Conservation (phyloP, 2,797 vertebrate species). For the Neosalanx taihuensis region DNA sequence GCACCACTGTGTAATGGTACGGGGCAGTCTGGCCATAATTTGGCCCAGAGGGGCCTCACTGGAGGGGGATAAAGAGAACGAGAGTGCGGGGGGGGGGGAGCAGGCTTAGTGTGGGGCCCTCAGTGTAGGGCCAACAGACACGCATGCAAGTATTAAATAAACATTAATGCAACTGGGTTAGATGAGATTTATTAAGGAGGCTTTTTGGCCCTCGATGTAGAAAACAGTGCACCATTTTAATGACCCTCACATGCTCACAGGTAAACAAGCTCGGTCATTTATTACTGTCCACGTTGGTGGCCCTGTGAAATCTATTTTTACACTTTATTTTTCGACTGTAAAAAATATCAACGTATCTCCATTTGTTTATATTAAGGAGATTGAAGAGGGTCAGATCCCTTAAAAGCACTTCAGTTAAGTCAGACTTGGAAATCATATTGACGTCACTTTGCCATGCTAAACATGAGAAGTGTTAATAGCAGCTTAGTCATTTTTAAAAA, state of each 20-base stretch:
- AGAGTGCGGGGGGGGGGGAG: constrained; percentile 55
- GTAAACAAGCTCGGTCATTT: constrained; percentile 76
- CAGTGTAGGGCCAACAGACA: constrained; percentile 63
- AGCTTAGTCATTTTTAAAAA: constrained; percentile 58
- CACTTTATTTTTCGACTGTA: constrained; percentile 38
- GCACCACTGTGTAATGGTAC: constrained; percentile 56
- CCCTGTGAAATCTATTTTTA: constrained; percentile 50
- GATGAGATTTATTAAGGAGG: constrained; percentile 77
- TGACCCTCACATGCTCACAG: constrained; percentile 74
- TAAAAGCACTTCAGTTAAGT: constrained; percentile 46
- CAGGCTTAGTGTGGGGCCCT: constrained; percentile 67
- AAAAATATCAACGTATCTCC: background rate
- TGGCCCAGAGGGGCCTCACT: constrained; percentile 63
- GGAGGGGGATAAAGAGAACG: constrained; percentile 59
- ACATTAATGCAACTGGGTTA: constrained; percentile 82
- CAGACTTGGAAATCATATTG: constrained; percentile 58
- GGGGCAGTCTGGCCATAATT: constrained; percentile 67
- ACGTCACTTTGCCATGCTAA: constrained; percentile 53
- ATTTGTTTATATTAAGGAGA: background rate
- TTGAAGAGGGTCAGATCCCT: constrained; percentile 1
- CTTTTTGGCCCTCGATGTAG: constrained; percentile 68
- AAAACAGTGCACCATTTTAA: constrained; percentile 72
- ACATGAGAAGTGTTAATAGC: constrained; percentile 56
- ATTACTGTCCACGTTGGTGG: constrained; percentile 64
- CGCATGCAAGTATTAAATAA: constrained; percentile 77